Evolutionary conservation across 2,888 invertebrate species (phyloP).

Genomic region (Deilephila elpenor): DNA sequence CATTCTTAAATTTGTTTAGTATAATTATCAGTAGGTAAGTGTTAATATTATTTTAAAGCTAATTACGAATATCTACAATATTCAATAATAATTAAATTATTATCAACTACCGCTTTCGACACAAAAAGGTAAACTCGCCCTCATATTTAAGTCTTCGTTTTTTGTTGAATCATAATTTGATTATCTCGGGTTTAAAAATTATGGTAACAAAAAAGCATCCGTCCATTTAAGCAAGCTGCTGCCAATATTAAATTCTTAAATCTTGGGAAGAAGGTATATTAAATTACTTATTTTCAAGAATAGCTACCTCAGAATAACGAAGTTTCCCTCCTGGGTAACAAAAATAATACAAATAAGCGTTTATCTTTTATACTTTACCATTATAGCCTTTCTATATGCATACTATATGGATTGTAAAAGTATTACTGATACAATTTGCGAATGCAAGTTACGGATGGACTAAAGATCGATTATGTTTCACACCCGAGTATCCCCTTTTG

Average conservation of each 20-base stretch:
- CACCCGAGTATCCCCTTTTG: slow-evolving; percentile 7
- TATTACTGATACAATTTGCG: neutral
- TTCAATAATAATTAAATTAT: neutral
- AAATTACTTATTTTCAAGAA: slow-evolving; percentile 52
- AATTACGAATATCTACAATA: neutral
- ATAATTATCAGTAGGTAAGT: too few relatives aligned
- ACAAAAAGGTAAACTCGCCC: slow-evolving; percentile 27
- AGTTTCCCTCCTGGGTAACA: slow-evolving; percentile 21
- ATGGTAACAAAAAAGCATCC: slow-evolving; percentile 69
- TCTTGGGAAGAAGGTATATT: slow-evolving; percentile 58
- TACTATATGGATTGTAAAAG: neutral
- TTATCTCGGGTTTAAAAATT: slow-evolving; percentile 62
- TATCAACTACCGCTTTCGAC: slow-evolving; percentile 13
- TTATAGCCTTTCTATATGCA: neutral
- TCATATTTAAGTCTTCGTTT: slow-evolving; percentile 46
- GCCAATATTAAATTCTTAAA: slow-evolving; percentile 77
- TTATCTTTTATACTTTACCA: slow-evolving; percentile 6
- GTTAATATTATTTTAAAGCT: neutral
- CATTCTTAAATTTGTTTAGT: too few relatives aligned
- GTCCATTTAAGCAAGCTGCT: slow-evolving; percentile 74
- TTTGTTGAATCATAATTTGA: slow-evolving; percentile 70
- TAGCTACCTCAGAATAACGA: slow-evolving; percentile 32
- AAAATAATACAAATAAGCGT: slow-evolving; percentile 25
- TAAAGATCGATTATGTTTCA: neutral
- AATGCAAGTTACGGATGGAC: neutral